Percentiles rank a stretch among this genome's conserved stretches.
Conservation (phyloP, 2,797 vertebrate species). For the Phrynocephalus guinanensis region DNA sequence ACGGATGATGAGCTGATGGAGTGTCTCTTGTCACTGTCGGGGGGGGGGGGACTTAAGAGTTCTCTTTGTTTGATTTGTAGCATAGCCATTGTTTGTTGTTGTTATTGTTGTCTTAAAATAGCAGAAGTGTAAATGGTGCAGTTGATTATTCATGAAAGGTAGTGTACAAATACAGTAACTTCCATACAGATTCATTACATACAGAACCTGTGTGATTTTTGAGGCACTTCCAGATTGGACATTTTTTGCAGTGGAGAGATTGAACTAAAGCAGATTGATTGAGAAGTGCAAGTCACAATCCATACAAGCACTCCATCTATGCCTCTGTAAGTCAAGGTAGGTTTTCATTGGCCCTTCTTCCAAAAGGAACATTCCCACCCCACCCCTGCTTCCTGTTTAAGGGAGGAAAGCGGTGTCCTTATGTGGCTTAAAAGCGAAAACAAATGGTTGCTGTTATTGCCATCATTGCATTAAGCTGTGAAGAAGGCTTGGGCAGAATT, state of each 20-base stretch:
- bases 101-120: not conserved
- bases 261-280: not conserved
- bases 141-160: not conserved
- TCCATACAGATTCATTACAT: not conserved
- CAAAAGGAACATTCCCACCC: not conserved
- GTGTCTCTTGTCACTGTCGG: not conserved
- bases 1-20: not conserved
- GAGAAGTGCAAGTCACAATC: not conserved
- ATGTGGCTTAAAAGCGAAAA: not conserved
- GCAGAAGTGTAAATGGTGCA: not conserved
- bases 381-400: constrained; percentile 1
- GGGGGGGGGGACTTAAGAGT: not conserved
- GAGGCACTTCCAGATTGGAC: not conserved
- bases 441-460: not conserved
- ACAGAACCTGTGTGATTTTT: not conserved
- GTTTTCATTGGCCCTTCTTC: constrained; percentile 7
- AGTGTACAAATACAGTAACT: not conserved
- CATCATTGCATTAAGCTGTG: constrained; percentile 3
- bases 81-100: no score
- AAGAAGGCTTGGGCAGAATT: not conserved
- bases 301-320: not conserved
- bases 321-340: not conserved
- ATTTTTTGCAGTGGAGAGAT: not conserved
- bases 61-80: not conserved
- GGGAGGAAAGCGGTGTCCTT: not conserved